Evolutionary conservation across 2,797 vertebrate genomes (phyloP), one percentile per base, ranked within the genome.

Genomic region (Dendrocincla fuliginosa): DNA sequence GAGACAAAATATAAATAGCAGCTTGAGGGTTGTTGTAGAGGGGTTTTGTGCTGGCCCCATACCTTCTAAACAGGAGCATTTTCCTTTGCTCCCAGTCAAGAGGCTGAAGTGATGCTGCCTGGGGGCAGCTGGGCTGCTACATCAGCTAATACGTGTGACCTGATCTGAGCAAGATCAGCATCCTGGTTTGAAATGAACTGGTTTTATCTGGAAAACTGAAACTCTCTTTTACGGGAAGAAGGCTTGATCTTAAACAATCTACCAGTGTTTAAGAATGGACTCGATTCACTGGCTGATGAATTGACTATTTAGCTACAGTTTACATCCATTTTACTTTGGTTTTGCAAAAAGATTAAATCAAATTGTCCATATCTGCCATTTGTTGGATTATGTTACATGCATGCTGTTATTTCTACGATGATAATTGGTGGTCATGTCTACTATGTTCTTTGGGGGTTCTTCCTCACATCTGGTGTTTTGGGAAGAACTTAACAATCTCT

Each of bases 381-480:
- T 74, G 64, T 59, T 95, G 83, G 69, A 63, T 90, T 93, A 86
- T 18, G 28, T 50, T 95, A 56, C 17, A 39, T 64, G 20, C 30
- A 19, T 57, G 16, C 16, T 84, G 59, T 76, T 89, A 84, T 79
- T 95, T 87, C 90, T 76, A 73, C 50, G 73, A 14, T 39, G 90
- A 63, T 67, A 95, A 41, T 73, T 94, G 30, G 55, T 91, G 90
- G 77, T 94, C 93, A 90, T 89, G 63, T 91, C 85, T 95, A 20
- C 91, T 93, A 94, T 86, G 74, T 94, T 81, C 85, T 69, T 93
- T 81, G 65, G 59, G 50, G 83, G 69, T 91, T 95, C 67, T 86
- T 84, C 70, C 90, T 79, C 67, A 91, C 87, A 91, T 95, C 87
- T 93, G 88, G 88, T 56, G 76, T 90, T 95, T 82, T 84, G 90